Evolutionary conservation across 2,888 invertebrate species (phyloP).

Genomic region (Tholera decimalis): DNA sequence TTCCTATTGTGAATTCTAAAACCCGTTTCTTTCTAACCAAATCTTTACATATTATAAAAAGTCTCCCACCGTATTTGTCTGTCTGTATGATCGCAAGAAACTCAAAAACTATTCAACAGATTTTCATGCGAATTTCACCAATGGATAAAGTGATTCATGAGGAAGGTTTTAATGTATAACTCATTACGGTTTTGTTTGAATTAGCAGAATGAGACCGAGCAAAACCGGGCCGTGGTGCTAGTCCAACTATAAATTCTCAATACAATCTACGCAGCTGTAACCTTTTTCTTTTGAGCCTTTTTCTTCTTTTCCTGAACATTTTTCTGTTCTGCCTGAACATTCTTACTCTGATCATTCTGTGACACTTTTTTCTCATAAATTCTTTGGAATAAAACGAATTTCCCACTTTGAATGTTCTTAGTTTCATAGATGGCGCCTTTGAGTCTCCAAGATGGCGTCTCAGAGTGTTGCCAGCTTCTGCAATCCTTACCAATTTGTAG

Average conservation of each 20-base stretch:
- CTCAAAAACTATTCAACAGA: too few species aligned
- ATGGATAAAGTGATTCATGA: too few species aligned
- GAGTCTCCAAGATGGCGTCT: slow-evolving; percentile 83
- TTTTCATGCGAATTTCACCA: too few species aligned
- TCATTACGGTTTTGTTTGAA: too few species aligned
- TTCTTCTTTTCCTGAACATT: slow-evolving; percentile 41
- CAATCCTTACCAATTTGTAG: slow-evolving; percentile 85
- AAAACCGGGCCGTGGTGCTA: too few species aligned
- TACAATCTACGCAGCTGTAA: slow-evolving; percentile 64
- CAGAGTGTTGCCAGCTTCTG: slow-evolving; percentile 82
- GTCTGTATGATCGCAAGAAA: too few species aligned
- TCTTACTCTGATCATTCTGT: slow-evolving; percentile 14
- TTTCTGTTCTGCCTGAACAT: slow-evolving; percentile 20
- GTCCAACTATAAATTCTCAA: slow-evolving; percentile 1
- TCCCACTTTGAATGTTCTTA: slow-evolving; percentile 83
- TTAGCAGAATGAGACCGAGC: too few species aligned
- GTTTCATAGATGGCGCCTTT: slow-evolving; percentile 83
- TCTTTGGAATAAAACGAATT: slow-evolving; percentile 86
- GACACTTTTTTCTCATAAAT: slow-evolving; percentile 81
- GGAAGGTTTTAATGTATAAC: too few species aligned
- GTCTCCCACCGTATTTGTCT: too few species aligned
- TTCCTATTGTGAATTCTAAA: slow-evolving; percentile 36
- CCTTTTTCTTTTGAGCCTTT: slow-evolving; percentile 75
- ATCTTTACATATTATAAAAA: too few species aligned
- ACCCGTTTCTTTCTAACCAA: slow-evolving; percentile 43